These are phyloP conservation scores for Apis laboriosa DNA, from an alignment of 1,140 invertebrate genomes.

Conservation along the genomic window DNA sequence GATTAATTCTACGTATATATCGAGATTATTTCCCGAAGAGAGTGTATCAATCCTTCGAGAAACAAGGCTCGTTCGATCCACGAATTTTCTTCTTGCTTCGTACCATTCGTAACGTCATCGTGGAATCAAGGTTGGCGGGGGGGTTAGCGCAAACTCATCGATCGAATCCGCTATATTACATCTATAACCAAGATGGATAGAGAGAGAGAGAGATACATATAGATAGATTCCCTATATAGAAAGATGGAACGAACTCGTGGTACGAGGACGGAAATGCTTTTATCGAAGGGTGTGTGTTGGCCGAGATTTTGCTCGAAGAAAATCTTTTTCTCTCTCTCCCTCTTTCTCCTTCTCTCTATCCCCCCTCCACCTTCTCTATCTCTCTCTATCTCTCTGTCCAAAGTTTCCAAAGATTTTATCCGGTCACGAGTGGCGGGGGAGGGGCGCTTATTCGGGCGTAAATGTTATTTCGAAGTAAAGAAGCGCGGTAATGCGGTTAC, in stretches of 20 bases:
- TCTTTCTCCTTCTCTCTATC: too few species aligned
- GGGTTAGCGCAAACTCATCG: constrained; percentile 18
- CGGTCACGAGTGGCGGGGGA: background rate
- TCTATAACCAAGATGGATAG: background rate
- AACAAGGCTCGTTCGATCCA: constrained; percentile 18
- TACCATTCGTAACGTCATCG: background rate
- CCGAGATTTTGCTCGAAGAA: background rate
- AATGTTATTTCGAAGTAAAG: background rate
- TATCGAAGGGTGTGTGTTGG: background rate
- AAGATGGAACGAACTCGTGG: background rate
- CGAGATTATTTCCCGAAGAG: background rate
- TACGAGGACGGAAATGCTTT: background rate
- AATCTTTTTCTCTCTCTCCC: background rate
- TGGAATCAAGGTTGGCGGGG: too few species aligned
- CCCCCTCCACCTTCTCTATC: background rate
- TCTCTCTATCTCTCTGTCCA: too few species aligned
- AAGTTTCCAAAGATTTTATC: background rate
- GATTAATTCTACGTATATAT: too few species aligned
- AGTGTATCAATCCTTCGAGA: background rate
- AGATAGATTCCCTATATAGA: background rate
- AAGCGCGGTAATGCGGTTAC: background rate
- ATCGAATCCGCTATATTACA: constrained; percentile 21
- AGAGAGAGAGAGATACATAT: too few species aligned
- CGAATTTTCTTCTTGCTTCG: background rate
- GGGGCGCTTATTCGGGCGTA: background rate